Evolutionary conservation across 2,113 vertebrate species (phyloP), one percentile per base, ranked within the genome.

Genomic region (Anguilla japonica): DNA sequence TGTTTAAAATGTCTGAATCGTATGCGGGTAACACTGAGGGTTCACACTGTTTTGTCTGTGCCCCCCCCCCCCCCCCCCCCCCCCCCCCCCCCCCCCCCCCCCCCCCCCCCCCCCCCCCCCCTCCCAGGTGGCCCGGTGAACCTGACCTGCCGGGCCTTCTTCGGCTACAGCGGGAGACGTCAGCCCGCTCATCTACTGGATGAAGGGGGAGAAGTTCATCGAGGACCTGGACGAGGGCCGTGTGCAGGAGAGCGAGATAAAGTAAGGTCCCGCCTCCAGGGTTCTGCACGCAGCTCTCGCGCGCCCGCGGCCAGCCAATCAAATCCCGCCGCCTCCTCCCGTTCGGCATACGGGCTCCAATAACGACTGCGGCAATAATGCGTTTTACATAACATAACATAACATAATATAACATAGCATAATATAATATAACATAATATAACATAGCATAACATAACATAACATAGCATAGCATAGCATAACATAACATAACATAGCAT

Each of bases 191-290:
- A 97, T 99, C 94, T 99, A 99, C 93, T 99, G 98, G 98, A 99
- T 99, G 98, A 99, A 99, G 95, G 98, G 98, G 67, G 98, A 99
- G 90, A 99, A 98, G 91, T 99, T 99, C 94, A 99, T 99, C 88
- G 98, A 99, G 93, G 98, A 99, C 93, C 95, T 99, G 95, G 98
- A 99, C 92, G 97, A 99, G 91, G 98, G 96, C 91, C 93, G 97
- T 90, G 96, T 99, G 88, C 97, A 97, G 93, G 98, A 99, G 94
- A 98, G 96, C 83, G 98, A 99, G 86, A 99, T 99, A 91, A 99
- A 98, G 98, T 99, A 96, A 97, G 95, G 83, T 34, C 34, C 56
- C 83, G 41, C 2, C 22, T 67, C 22, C 20, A 1, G 18, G 5
- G 15, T 56, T 67, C 26, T 7, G 8, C 50, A 53, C 50, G 13